These are phyloP conservation scores for Saguinus midas DNA, from an alignment of 2,113 vertebrate genomes.

Conservation along the genomic window DNA sequence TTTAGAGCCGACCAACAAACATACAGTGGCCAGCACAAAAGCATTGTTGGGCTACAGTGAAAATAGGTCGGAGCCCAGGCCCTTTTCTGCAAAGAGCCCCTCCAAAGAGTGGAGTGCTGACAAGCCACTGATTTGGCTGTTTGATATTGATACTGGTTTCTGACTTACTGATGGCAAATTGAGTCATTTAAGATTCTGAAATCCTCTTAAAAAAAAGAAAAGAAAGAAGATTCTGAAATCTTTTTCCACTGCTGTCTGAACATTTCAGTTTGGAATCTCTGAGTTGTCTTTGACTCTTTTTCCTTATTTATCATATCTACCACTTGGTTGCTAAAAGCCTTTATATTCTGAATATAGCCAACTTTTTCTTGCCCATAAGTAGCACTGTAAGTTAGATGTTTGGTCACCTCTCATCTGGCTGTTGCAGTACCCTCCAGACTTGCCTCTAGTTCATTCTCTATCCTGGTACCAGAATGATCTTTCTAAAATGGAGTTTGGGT, in stretches of 20 bases:
- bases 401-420: slow-evolving; percentile 14
- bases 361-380: background rate
- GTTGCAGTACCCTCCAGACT: background rate
- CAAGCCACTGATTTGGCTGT: slow-evolving; percentile 22
- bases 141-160: slow-evolving; percentile 28
- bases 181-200: background rate
- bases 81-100: background rate
- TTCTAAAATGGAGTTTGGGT: slow-evolving; percentile 17
- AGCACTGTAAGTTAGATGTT: background rate
- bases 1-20: slow-evolving; percentile 65
- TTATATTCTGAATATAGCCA: background rate
- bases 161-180: slow-evolving; percentile 1
- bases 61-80: slow-evolving; percentile 74
- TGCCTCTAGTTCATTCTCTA: background rate
- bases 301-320: background rate
- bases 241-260: background rate
- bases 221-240: background rate
- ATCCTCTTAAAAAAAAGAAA: background rate
- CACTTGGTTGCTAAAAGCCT: background rate
- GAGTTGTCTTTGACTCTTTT: slow-evolving; percentile 42
- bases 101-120: slow-evolving; percentile 20
- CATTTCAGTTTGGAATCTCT: slow-evolving; percentile 36
- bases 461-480: background rate
- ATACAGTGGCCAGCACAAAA: slow-evolving; percentile 67
- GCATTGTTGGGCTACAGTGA: slow-evolving; percentile 72